Base-by-base conservation (phyloP, 35 echinoderm and acorn worm species). In the Hemicentrotus pulcherrimus region DNA sequence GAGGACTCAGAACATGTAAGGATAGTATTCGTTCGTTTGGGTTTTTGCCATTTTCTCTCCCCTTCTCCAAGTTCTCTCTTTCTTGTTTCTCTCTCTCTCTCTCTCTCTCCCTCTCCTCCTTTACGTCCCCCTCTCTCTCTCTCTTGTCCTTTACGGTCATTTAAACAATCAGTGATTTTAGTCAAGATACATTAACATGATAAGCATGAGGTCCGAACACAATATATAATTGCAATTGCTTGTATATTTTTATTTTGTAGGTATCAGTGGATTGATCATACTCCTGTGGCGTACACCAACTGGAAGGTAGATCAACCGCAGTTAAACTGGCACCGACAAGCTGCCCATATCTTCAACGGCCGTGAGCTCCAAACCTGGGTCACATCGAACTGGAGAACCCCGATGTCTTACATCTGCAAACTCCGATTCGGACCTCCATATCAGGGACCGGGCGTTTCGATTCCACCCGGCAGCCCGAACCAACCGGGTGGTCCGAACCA, bases 241-340 rank as follows among this genome's bases (percentile, higher is more conserved):
- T n/a, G 32, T 90, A 31, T 87, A 16, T 93, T 2, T 93, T 58
- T 50, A 13, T 30, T 93, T 22, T 41, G 2, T 46, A 93, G 91
- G 46, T 93, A 93, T 93, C 14, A 22, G 30, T 93, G 91, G 91
- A 93, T 93, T 12, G 91, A 93, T 13, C 46, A 46, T 24, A 93
- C 91, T 5, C 91, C 91, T 28, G 91, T 58, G 91, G 16, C n/a
- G 46, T 93, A 93, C 91, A 93, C 48, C 16, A 93, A 93, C 91
- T 93, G 91, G 91, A 93, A 93, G 28, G 11, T 55, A 22, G 91
- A 93, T 47, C 91, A 93, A 58, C 91, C 91, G 2, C 91, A 93
- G 30, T 31, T 47, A 31, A 93, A 93, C 48, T 93, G 91, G 91
- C 91, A 93, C 30, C 91, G 91, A 22, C 91, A 93, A n/a, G 91